Base-by-base conservation (phyloP, 1,140 invertebrate genomes). In the Brachionus asplanchnoidis region DNA sequence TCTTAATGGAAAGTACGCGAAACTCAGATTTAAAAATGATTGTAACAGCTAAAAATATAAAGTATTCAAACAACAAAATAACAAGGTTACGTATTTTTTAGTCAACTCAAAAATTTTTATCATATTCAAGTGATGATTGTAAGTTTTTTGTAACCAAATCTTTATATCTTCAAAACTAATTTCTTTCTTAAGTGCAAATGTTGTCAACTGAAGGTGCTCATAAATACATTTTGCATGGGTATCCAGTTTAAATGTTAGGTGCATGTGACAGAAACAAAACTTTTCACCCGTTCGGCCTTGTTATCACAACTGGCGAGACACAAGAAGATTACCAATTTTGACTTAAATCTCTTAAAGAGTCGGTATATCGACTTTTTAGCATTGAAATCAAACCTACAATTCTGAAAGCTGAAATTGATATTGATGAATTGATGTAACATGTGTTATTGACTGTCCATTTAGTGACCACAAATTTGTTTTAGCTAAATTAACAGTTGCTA, bases 261-360 rank as follows among this genome's bases (percentile, higher is more conserved):
- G 46, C 70, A 75, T 46, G n/a, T 32, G 70, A 75, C 46, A 26
- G 26, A 26, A 53, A 78, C 46, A 50, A 53, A 53, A 4, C 42
- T 53, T 53, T 78, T 26, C 75, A 78, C 28, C 75, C 75, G 28
- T 78, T 78, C n/a, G 75, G 75, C 12, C 50, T 78, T 53, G 75
- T 42, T 6, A 46, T 78, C 1, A 53, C 17, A 14, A 78, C 23
- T 26, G 28, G 23, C 26, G 75, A 78, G 50, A 20, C 46, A 78
- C 3, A 53, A 26, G 75, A 28, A 26, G 44, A 78, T 78, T 78
- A 53, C 50, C 5, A 20, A 17, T 53, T 78, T 53, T 53, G 4
- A n/a, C 50, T 53, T 53, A 53, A 26, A 26, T 26, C 75, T 26
- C 17, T 78, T 12, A 50, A 53, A 53, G 46, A 53, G 11, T 28